phyloP scores from a whole-genome alignment of 2,113 vertebrate genomes.

The Hemicordylus capensis region DNA sequence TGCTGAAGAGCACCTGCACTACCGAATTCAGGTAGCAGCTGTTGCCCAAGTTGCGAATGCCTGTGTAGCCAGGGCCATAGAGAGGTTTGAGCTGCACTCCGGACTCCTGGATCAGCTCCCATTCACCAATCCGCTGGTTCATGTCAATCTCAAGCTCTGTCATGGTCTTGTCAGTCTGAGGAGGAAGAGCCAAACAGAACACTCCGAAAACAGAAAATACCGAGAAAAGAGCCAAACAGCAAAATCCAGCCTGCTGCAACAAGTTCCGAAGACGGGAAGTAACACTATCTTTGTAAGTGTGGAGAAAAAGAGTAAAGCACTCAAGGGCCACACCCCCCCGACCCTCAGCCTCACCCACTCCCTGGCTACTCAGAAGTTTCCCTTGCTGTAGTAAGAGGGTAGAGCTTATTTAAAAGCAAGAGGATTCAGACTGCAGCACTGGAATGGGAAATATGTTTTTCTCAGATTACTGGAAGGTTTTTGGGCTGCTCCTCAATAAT shows the following conservation, averaged over 20 bases:
- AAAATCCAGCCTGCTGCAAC: constrained; percentile 5
- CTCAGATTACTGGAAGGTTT: no score
- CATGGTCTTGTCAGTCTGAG: constrained; percentile 96
- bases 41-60: constrained; percentile 97
- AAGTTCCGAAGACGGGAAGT: neutral
- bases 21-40: constrained; percentile 99
- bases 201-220: no score
- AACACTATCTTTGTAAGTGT: neutral
- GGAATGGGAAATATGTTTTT: no score
- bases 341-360: no score
- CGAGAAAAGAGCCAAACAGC: no score
- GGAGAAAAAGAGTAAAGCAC: neutral
- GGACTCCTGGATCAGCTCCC: constrained; percentile 98
- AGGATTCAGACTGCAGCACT: neutral
- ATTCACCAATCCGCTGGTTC: constrained; percentile 97
- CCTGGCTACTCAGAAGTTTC: neutral
- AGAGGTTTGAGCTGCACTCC: constrained; percentile 90
- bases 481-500: neutral
- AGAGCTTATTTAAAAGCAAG: neutral
- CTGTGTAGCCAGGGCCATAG: constrained; percentile 92
- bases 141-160: constrained; percentile 98
- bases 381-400: neutral
- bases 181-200: constrained; percentile 14
- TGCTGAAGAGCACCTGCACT: constrained; percentile 99
- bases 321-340: neutral